Base-by-base conservation (phyloP, 2,888 invertebrate species). In the Sarcophaga carnaria region DNA sequence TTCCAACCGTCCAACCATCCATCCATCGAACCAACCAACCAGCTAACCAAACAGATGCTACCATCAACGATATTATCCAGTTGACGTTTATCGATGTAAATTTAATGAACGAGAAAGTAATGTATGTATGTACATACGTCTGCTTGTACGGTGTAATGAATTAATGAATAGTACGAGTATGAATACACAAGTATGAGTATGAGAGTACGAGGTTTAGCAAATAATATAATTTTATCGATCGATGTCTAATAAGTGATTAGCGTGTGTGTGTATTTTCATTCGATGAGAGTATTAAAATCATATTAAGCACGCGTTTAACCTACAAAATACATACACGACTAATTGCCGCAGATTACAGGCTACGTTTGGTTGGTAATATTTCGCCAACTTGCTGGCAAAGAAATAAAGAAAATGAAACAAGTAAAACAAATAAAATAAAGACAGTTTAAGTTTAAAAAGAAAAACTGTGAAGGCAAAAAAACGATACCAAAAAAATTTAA, bases 251-350 rank as follows among this genome's bases (percentile, higher is more conserved):
- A 20, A 45, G 22, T 83, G 78, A 79, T 79, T 62, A 49, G 69
- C 11, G 72, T 59, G n/a, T 17, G 45, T 69, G 11, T 22, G 45
- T 74, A 62, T 45, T 76, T 63, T 63, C 14, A 8, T 37, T 8
- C 37, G 37, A 37, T 37, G n/a, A 66, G 62, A 22, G 72, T 63
- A 80, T 74, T 45, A 69, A 78, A 81, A 75, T 62, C 76, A 64
- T 81, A 75, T 81, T 84, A 84, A 87, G 84, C 83, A 84, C 84
- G 87, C 87, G 87, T 87, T 87, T 87, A 87, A 87, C 81, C 87
- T 81, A 79, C 83, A 87, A 54, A 54, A 87, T 75, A 78, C 70
- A 79, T 22, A 67, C 70, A 37, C 75, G 54, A 69, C 76, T 84
- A 84, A 87, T 87, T 84, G 75, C 75, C 54, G 60, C 69, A 70